phyloP scores from a whole-genome alignment of 2,113 vertebrate genomes.

The Silurus glanis region DNA sequence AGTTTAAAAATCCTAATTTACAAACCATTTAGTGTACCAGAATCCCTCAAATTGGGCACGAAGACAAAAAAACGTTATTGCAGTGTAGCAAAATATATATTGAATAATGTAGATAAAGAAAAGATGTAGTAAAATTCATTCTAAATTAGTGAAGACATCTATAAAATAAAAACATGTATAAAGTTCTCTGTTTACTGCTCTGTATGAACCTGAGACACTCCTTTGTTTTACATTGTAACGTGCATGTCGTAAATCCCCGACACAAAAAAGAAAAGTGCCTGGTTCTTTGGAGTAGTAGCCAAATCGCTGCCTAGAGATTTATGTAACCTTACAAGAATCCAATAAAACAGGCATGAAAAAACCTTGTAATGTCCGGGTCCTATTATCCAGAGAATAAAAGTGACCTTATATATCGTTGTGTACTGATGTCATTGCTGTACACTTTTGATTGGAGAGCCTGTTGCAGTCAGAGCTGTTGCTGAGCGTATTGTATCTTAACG shows the following conservation, averaged over 20 bases:
- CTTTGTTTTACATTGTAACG: background rate
- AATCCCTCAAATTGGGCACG: background rate
- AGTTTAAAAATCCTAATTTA: background rate
- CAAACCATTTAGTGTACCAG: background rate
- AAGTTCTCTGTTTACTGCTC: background rate
- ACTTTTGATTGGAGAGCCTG: slow-evolving; percentile 7
- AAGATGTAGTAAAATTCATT: background rate
- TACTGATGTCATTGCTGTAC: slow-evolving; percentile 3
- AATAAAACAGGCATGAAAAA: slow-evolving; percentile 19
- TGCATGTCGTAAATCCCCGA: background rate
- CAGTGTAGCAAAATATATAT: background rate
- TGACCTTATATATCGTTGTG: background rate
- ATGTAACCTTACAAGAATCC: slow-evolving; percentile 21
- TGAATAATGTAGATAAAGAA: background rate
- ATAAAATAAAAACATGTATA: background rate
- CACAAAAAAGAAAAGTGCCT: background rate
- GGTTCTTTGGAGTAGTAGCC: background rate
- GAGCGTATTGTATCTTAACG: background rate
- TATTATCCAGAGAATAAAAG: slow-evolving; percentile 16
- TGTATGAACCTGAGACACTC: background rate
- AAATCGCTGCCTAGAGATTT: slow-evolving; percentile 28
- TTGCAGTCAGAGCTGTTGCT: background rate
- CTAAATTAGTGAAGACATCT: background rate
- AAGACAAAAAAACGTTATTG: background rate
- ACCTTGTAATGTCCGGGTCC: slow-evolving; percentile 4